Conservation (phyloP, 2,113 vertebrate genomes). For the Mohoua ochrocephala region DNA sequence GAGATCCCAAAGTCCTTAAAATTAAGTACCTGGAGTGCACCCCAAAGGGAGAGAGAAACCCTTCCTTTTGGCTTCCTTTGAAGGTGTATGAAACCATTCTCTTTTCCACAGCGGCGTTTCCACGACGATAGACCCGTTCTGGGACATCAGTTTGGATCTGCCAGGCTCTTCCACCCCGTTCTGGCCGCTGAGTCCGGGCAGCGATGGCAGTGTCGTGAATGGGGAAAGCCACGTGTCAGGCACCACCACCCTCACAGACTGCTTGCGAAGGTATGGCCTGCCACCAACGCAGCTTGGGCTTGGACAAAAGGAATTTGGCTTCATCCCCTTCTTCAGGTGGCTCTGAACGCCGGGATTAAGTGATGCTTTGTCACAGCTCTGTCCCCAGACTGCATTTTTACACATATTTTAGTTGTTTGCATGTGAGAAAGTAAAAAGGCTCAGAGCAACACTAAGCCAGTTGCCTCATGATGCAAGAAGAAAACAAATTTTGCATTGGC, state of each 20-base stretch:
- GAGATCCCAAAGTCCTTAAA: not conserved
- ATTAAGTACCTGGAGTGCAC: not conserved
- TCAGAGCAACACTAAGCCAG: not conserved
- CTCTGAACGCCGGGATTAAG: not conserved
- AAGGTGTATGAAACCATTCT: not conserved
- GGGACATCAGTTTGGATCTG: slow-evolving; percentile 98
- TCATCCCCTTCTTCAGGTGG: not conserved
- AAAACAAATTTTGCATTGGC: not conserved
- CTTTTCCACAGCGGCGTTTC: slow-evolving; percentile 84
- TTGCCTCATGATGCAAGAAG: not conserved
- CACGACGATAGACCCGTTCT: slow-evolving; percentile 98
- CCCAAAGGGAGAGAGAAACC: not conserved
- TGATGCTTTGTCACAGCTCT: not conserved
- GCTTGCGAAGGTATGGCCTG: slow-evolving; percentile 85
- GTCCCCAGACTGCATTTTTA: not conserved
- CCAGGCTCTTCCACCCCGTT: slow-evolving; percentile 96
- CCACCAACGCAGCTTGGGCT: fast-evolving
- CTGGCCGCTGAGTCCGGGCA: slow-evolving; percentile 96
- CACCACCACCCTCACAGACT: slow-evolving; percentile 96
- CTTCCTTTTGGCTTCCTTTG: not conserved
- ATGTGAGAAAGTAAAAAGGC: not conserved
- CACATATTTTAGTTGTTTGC: fast-evolving
- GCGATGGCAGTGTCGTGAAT: slow-evolving; percentile 89
- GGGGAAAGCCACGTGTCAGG: slow-evolving; percentile 91
- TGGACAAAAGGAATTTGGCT: not conserved